Conservation (phyloP, 2,113 vertebrate genomes). For the Rhipidura dahli region DNA sequence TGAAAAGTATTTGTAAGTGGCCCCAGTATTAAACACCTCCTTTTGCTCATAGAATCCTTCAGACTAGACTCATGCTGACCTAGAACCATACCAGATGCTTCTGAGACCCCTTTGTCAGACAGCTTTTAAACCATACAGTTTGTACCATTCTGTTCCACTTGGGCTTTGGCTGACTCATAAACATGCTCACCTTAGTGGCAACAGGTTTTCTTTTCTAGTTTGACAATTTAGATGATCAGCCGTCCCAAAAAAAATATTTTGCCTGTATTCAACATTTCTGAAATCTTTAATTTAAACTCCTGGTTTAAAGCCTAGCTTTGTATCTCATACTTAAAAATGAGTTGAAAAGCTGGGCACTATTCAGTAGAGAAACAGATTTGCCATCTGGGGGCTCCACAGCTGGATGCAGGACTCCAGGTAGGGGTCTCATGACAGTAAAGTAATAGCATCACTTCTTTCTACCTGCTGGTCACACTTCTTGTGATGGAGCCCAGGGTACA, state of each 20-base stretch:
- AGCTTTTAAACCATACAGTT: not conserved
- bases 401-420: too few species aligned
- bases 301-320: not conserved
- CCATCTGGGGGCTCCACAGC: too few species aligned
- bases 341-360: not conserved
- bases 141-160: not conserved
- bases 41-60: not conserved
- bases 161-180: not conserved
- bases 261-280: not conserved
- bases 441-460: not conserved
- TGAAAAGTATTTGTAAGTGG: not conserved
- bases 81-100: accelerated
- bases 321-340: not conserved
- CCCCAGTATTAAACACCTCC: not conserved
- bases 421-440: not conserved
- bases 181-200: not conserved
- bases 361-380: not conserved
- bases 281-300: not conserved
- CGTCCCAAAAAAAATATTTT: not conserved
- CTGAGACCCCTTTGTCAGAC: not conserved
- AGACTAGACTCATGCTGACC: not conserved
- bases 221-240: not conserved
- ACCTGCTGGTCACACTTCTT: not conserved
- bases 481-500: not conserved
- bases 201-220: not conserved